Base-by-base conservation (phyloP, 2,113 vertebrate species). In the Brachirus orientalis region DNA sequence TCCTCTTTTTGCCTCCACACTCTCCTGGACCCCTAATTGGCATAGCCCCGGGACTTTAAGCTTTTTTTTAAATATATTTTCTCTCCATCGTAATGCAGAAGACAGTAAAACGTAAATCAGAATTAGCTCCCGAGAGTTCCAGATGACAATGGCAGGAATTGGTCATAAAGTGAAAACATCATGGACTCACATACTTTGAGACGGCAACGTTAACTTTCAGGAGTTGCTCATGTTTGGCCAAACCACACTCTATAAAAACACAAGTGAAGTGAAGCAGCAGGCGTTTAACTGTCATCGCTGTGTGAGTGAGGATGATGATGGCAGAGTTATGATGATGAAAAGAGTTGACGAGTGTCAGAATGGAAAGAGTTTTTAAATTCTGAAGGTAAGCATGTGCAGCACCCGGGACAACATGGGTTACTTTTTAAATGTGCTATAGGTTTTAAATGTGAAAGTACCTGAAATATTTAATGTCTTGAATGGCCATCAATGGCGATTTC, bases 11-110 rank as follows among this genome's bases (percentile, higher is more conserved):
- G 48, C 54, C 50, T 62, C 51, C 10, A 17, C 44, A 37, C 17
- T 65, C 66, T 72, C 13, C 38, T 55, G 59, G 63, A 73, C 60
- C 38, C 59, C 48, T 65, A 83, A 74, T 74, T 69, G 83, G 58
- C 57, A 71, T 16, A 18, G 61, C 73, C 70, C 74, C 50, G 28
- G 36, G 46, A 55, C 36, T 35, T n/a, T n/a, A n/a, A n/a, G n/a
- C n/a, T n/a, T n/a, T n/a, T 0, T 12, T 51, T 77, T 14, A 4
- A 43, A 43, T 14, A 11, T 43, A 14, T 18, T 54, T 62, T n/a
- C 18, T 62, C 20, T 50, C 54, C 19, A 55, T 79, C 45, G 51
- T 54, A 72, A 69, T 28, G 38, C 0, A 0, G 44, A 44, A 18
- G 4, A 11, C 10, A 45, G 16, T 43, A 12, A 51, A 55, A 45